Percentiles rank a stretch among this genome's conserved stretches.
phyloP scores from a whole-genome alignment of 2,888 invertebrate genomes.

The Sarcophaga caerulescens region DNA sequence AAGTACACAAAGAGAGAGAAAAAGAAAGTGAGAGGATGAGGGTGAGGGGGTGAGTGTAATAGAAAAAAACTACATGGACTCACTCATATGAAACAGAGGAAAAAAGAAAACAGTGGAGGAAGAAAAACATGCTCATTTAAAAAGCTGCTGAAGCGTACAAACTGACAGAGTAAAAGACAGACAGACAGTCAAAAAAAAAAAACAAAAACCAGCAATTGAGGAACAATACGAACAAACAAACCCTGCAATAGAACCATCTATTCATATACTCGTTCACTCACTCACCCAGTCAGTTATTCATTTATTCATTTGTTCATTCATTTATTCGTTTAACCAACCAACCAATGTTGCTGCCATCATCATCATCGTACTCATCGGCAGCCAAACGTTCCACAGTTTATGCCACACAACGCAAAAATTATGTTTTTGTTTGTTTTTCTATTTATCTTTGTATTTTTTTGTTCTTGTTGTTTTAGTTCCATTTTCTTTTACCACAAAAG shows the following conservation, averaged over 20 bases:
- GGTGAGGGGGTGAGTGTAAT: not conserved
- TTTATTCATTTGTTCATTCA: no score
- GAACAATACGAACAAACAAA: not conserved
- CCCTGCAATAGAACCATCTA: conserved; percentile 48
- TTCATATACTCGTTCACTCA: conserved; percentile 19
- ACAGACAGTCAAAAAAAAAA: conserved; percentile 32
- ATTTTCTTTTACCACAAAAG: no score
- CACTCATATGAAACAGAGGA: not conserved
- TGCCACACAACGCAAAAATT: conserved; percentile 40
- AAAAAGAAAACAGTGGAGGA: not conserved
- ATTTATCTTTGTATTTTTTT: no score
- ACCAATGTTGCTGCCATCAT: not conserved
- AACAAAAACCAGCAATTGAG: conserved; percentile 7
- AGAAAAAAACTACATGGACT: not conserved
- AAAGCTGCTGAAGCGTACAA: conserved; percentile 23
- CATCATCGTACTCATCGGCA: no score
- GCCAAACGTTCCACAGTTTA: not conserved
- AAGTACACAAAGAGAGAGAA: not conserved
- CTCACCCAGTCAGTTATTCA: not conserved
- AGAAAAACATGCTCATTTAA: not conserved
- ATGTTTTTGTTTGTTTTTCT: conserved; percentile 36
- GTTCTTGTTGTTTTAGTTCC: no score
- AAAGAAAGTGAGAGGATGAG: not conserved
- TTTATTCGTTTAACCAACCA: not conserved
- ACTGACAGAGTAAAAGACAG: conserved; percentile 13